Base-by-base conservation (phyloP, 2,888 invertebrate genomes). In the Augiades crinisus region DNA sequence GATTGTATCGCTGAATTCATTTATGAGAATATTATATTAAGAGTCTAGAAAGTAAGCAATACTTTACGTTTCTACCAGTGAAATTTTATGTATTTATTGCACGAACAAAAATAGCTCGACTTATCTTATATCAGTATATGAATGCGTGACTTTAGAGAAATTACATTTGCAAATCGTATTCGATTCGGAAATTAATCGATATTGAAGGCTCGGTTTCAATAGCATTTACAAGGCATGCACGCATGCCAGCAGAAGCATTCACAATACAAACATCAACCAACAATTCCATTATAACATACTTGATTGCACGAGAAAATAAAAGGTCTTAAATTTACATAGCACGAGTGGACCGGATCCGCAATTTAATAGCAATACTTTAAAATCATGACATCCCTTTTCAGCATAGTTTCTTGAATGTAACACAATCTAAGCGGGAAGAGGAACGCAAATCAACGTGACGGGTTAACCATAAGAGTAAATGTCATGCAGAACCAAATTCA, bases 311-410 rank as follows among this genome's bases (percentile, higher is more conserved):
- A 67, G 70, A 75, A 78, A 81, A 83, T 79, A 81, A 81, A 80
- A 81, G 74, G 72, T 76, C 71, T 72, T 63, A 68, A 71, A 81
- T 81, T 81, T 81, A 79, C 81, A 82, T 80, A 78, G 70, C 78
- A 72, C 74, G 70, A 77, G 68, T 70, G 73, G 63, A 72, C 69
- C 65, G 65, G 63, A 72, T 70, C 63, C 65, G 64, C 63, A 61
- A 62, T 58, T 63, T 62, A 62, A 62, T 64, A 60, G 67, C 65
- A 69, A 69, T 71, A 63, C 54, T 57, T 64, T 60, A 66, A 65
- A 67, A 64, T 72, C 68, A 59, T 65, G 67, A 64, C 68, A 60
- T 82, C 75, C 68, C 75, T 75, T 74, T 81, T 70, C 65, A 69
- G 60, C 71, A 44, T 59, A 61, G 60, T 61, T 61, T 60, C 55